Evolutionary conservation across 1,140 invertebrate species (phyloP), one percentile per base, ranked within the genome.

Genomic region (Heliothis virescens): DNA sequence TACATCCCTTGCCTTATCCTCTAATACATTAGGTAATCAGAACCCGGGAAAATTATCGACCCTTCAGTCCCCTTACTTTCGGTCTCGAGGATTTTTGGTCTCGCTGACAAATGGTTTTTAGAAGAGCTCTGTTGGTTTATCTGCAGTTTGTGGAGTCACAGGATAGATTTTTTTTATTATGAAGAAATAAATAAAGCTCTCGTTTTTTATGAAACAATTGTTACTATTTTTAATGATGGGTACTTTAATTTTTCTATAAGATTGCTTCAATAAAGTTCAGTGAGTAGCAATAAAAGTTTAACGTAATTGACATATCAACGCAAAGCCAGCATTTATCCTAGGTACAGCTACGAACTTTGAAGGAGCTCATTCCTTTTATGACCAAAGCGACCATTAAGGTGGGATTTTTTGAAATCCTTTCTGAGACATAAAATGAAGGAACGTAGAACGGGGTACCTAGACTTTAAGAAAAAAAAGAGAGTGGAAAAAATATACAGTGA

Each of bases 1-100:
- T 85, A 81, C 90, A 90, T 89, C 89, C 88, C 90, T 90, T 82
- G 80, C 79, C 67, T 74, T 63, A 41, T 63, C 67, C 75, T 63
- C 57, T 60, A 48, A 62, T 76, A 78, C 57, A 73, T 83, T 80
- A 78, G 79, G 67, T 79, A 85, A 80, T 82, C 52, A 74, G 80
- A 65, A 60, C 83, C 77, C 80, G 82, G 80, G 80, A 84, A 85
- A 84, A 83, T 81, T 81, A 85, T 82, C 82, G 83, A 86, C 85
- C 86, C 82, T 69, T 47, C 34, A 59, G 9, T 48, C 53, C 53
- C 57, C 41, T 74, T 55, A 41, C 16, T 59, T 74, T 73, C 34
- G 12, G 29, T 60, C 34, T 60, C 21, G 2, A 41, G 7, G 53
- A 60, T 18, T 59, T 59, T 50, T 48, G 18, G 41, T 15, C 60